Conservation (phyloP, 2,113 vertebrate species). For the Bungarus multicinctus region DNA sequence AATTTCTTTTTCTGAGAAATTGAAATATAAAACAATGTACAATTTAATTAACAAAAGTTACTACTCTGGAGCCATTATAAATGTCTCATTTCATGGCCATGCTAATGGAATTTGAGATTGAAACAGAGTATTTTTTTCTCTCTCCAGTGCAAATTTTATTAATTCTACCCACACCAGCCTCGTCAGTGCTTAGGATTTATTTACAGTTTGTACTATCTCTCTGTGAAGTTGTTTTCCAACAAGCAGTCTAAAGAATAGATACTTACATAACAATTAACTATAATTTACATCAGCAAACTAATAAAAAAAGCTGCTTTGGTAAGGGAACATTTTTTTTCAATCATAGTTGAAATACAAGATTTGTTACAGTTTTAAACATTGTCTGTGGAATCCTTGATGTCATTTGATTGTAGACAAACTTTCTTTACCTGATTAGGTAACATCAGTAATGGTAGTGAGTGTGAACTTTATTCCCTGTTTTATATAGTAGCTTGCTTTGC, state of each 20-base stretch:
- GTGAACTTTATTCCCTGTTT: neutral
- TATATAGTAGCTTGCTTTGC: neutral
- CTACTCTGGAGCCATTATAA: neutral
- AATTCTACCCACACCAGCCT: neutral
- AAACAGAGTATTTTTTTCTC: neutral
- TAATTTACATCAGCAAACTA: neutral
- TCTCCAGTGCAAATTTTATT: neutral
- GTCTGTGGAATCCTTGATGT: neutral
- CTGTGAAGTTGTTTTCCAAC: neutral
- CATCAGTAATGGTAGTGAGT: neutral
- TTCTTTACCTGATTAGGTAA: neutral
- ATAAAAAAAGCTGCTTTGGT: neutral
- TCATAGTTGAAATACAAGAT: neutral
- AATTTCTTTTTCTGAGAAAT: neutral
- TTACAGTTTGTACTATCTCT: neutral
- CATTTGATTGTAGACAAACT: neutral
- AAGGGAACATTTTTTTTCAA: neutral
- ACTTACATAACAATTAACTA: neutral
- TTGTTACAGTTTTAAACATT: neutral
- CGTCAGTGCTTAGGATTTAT: neutral
- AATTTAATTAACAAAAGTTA: neutral
- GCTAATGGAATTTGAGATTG: neutral
- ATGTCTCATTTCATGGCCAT: neutral
- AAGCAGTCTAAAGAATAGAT: neutral
- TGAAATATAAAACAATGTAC: neutral